Evolutionary conservation across 2,888 invertebrate genomes (phyloP).

Genomic region (Chesias legatella): DNA sequence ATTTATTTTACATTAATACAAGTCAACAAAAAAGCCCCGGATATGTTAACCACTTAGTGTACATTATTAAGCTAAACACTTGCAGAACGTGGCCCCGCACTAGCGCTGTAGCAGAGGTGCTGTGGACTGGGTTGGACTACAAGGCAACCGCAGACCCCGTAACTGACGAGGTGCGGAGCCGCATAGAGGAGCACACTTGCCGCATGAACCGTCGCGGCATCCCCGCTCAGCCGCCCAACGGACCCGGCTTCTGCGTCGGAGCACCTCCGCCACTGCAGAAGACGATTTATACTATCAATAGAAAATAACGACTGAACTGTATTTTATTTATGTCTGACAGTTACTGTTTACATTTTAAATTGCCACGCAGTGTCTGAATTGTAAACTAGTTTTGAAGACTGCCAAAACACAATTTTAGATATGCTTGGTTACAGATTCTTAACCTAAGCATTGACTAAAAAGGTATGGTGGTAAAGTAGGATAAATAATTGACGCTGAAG

Average conservation of each 20-base stretch:
- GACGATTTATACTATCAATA: neutral
- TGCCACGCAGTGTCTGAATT: too few species aligned
- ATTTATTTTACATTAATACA: too few species aligned
- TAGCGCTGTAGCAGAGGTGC: conserved; percentile 89
- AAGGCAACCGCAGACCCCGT: conserved; percentile 4
- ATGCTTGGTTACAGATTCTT: too few species aligned
- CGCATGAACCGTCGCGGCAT: conserved; percentile 85
- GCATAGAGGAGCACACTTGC: conserved; percentile 75
- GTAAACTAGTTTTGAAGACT: too few species aligned
- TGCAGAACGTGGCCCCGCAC: conserved; percentile 89
- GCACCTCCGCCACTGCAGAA: neutral
- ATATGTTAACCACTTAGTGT: too few species aligned
- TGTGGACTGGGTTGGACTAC: conserved; percentile 82
- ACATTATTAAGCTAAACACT: neutral
- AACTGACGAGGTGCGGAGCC: conserved; percentile 23
- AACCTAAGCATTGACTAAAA: too few species aligned
- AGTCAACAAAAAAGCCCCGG: too few species aligned
- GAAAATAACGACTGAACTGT: too few species aligned
- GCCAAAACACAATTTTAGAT: too few species aligned
- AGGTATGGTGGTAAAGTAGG: too few species aligned
- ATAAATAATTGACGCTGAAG: too few species aligned
- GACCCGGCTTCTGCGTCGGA: conserved; percentile 70
- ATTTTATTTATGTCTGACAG: conserved; percentile 33
- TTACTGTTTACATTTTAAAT: conserved; percentile 1
- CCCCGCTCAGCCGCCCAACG: conserved; percentile 84